These are phyloP conservation scores for Sipunculus nudus DNA, from an alignment of 2,888 invertebrate genomes.

Conservation along the genomic window DNA sequence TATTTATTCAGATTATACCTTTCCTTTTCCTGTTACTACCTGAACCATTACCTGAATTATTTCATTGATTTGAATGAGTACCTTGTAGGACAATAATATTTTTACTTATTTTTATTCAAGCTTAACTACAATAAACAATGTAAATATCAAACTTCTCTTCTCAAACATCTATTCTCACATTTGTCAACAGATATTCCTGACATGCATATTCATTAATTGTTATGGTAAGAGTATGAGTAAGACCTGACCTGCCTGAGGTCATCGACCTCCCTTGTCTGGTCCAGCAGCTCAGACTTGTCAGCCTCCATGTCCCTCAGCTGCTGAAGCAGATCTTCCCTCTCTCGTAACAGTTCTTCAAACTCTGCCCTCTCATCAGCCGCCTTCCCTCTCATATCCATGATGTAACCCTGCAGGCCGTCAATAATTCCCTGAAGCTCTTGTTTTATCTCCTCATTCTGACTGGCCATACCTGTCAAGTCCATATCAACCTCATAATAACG, in stretches of 20 bases:
- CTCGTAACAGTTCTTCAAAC: slow-evolving; percentile 48
- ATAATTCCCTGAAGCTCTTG: slow-evolving; percentile 60
- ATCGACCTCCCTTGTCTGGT: slow-evolving; percentile 43
- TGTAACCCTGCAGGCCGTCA: slow-evolving; percentile 55
- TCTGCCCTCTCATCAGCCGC: slow-evolving; percentile 52
- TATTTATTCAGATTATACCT: too few relatives aligned
- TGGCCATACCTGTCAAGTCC: slow-evolving; percentile 25
- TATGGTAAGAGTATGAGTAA: too few relatives aligned
- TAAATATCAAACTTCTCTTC: too few relatives aligned
- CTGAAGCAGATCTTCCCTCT: slow-evolving; percentile 50
- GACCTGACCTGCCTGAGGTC: slow-evolving; percentile 24
- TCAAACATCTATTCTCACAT: too few relatives aligned
- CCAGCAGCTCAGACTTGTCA: slow-evolving; percentile 49
- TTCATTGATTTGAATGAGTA: too few relatives aligned
- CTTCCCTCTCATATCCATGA: slow-evolving; percentile 54
- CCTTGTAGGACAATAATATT: too few relatives aligned
- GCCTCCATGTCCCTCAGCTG: slow-evolving; percentile 49
- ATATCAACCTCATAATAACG: neutral
- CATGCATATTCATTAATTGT: too few relatives aligned
- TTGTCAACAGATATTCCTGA: too few relatives aligned
- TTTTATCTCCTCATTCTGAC: slow-evolving; percentile 48
- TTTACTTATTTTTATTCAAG: too few relatives aligned
- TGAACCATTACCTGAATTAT: too few relatives aligned
- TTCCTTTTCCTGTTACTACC: too few relatives aligned
- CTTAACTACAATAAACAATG: too few relatives aligned